Evolutionary conservation across 2,888 invertebrate species (phyloP).

Genomic region (Phalera bucephala): DNA sequence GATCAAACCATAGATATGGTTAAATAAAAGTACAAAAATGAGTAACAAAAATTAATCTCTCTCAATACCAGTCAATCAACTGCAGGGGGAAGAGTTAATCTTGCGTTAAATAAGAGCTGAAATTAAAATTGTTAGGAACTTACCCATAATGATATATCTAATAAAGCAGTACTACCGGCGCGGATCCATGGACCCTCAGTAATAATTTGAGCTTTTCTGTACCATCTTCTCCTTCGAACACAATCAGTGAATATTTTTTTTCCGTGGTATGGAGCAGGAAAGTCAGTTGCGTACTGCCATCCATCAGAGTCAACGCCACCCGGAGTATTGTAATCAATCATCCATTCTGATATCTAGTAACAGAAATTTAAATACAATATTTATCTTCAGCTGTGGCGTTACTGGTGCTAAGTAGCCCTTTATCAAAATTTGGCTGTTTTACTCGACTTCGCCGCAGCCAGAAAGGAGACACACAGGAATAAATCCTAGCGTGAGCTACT

Average conservation of each 20-base stretch:
- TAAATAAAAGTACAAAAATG: too few relatives aligned
- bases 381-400: not conserved
- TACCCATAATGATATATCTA: conserved; percentile 91
- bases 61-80: too few relatives aligned
- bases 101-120: too few relatives aligned
- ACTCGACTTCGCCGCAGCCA: too few relatives aligned
- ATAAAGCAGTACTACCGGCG: conserved; percentile 92
- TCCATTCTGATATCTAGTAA: conserved; percentile 91
- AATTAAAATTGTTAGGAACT: conserved; percentile 27
- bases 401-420: too few relatives aligned
- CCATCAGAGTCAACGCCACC: conserved; percentile 96
- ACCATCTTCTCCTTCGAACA: conserved; percentile 93
- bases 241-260: conserved; percentile 94
- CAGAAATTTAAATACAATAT: conserved; percentile 1
- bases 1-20: too few relatives aligned
- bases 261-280: conserved; percentile 93
- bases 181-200: conserved; percentile 95
- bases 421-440: too few relatives aligned
- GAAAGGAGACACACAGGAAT: too few relatives aligned
- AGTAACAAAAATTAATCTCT: too few relatives aligned
- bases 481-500: too few relatives aligned
- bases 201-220: conserved; percentile 90
- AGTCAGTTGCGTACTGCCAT: conserved; percentile 98
- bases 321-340: conserved; percentile 94
- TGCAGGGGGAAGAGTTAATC: too few relatives aligned